Conservation (phyloP, 64 coral and sea anemone genomes). For the Porites australiensis region DNA sequence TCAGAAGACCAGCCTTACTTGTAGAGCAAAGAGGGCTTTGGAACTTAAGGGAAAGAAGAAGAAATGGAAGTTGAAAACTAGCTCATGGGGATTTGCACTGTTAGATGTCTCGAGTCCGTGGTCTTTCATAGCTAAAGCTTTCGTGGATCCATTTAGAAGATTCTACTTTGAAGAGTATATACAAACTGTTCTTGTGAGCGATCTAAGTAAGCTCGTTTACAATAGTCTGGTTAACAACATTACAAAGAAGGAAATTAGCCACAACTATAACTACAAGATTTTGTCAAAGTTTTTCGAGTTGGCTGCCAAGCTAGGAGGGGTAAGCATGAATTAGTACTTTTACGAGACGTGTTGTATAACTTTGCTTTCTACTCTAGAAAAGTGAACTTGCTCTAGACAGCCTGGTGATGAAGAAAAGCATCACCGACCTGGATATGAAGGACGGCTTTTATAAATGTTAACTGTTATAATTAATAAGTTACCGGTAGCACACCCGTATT, state of each 20-base stretch:
- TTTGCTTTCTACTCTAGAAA: no score
- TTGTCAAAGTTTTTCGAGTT: conserved; percentile 10
- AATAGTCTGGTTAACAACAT: neutral
- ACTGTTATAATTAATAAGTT: no score
- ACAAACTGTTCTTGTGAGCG: neutral
- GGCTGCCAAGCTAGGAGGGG: conserved; percentile 4
- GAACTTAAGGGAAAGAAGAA: neutral
- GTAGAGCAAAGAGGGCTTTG: neutral
- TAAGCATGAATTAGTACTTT: neutral
- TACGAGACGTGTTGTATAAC: no score
- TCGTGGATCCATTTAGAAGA: neutral
- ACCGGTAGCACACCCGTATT: no score
- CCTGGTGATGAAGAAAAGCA: no score
- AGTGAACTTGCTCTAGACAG: no score
- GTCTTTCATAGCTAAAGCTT: neutral
- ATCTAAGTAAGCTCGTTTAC: neutral
- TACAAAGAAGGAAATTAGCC: neutral
- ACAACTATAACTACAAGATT: neutral
- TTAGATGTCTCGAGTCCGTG: neutral
- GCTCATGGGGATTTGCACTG: neutral
- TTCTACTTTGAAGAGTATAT: neutral
- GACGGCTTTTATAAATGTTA: no score
- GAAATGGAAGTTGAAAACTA: neutral
- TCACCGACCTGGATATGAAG: no score
- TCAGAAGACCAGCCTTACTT: neutral